Conservation (phyloP, 2,797 vertebrate species). For the Sebastes taczanowskii region DNA sequence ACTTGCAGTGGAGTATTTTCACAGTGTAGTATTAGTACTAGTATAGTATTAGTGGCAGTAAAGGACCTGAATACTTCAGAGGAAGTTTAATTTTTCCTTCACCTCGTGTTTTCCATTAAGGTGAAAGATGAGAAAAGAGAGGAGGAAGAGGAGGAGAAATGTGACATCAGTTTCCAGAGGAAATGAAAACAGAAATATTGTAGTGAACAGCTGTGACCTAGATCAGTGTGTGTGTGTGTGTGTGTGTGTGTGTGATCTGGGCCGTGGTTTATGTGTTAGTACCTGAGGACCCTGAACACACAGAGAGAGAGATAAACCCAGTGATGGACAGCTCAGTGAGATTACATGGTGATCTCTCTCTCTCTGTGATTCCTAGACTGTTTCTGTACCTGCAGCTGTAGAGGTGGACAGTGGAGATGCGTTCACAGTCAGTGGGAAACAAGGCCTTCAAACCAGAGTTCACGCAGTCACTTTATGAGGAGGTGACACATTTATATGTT, state of each 20-base stretch:
- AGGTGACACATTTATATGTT: too few species aligned
- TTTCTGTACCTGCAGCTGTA: background rate
- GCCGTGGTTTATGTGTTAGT: conserved; percentile 59
- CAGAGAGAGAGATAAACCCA: conserved; percentile 2
- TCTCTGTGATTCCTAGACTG: conserved; percentile 39
- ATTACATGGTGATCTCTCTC: conserved; percentile 9
- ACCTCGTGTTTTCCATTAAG: background rate
- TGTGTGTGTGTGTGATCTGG: conserved; percentile 41
- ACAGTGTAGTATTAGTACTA: background rate
- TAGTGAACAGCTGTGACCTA: conserved; percentile 79
- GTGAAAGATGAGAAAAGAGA: background rate
- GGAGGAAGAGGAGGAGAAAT: background rate
- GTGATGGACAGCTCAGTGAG: conserved; percentile 14
- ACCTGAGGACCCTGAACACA: conserved; percentile 50
- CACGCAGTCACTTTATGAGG: too few species aligned
- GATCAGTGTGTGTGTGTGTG: conserved; percentile 52
- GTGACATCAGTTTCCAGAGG: conserved; percentile 28
- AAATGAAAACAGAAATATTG: conserved; percentile 52
- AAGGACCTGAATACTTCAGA: background rate
- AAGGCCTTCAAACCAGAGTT: background rate
- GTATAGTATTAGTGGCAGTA: background rate
- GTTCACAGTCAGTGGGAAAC: background rate
- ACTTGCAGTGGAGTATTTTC: background rate
- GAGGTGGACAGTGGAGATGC: background rate
- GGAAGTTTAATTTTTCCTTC: background rate